A percentile compares a stretch with the other conserved stretches of the same genome.
These are phyloP conservation scores for Smithornis capensis DNA, from an alignment of 2,113 vertebrate species.

Conservation along the genomic window DNA sequence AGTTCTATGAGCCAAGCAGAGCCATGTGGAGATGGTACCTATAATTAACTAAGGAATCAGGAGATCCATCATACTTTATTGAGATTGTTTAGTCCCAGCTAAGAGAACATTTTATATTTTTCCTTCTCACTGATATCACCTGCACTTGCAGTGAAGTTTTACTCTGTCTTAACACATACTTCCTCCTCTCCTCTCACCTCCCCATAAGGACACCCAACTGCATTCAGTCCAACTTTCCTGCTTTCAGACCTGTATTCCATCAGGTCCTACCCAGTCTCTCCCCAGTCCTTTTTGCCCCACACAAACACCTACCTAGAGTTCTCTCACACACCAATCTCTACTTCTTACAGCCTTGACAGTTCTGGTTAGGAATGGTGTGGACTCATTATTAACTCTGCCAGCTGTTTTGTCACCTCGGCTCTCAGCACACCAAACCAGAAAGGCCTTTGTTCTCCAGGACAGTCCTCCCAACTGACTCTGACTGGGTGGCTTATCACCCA, in stretches of 20 bases:
- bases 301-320: not conserved
- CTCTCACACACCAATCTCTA: not conserved
- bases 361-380: not conserved
- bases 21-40: not conserved
- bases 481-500: constrained; percentile 48
- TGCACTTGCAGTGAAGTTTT: not conserved
- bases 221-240: not conserved
- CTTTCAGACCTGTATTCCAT: not conserved
- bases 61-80: not conserved
- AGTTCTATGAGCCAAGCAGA: not conserved
- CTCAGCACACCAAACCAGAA: not conserved
- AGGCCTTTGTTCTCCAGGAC: constrained; percentile 18
- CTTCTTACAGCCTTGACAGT: not conserved
- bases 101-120: not conserved
- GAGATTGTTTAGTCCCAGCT: not conserved
- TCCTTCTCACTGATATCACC: not conserved
- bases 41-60: not conserved
- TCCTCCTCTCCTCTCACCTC: not conserved
- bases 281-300: not conserved
- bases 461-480: not conserved
- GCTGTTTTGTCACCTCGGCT: constrained; percentile 17
- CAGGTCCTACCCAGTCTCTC: not conserved
- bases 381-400: not conserved
- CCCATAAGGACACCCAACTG: not conserved
- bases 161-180: not conserved